Base-by-base conservation (phyloP, 2,888 invertebrate genomes). In the Tetrapedia diversipes region DNA sequence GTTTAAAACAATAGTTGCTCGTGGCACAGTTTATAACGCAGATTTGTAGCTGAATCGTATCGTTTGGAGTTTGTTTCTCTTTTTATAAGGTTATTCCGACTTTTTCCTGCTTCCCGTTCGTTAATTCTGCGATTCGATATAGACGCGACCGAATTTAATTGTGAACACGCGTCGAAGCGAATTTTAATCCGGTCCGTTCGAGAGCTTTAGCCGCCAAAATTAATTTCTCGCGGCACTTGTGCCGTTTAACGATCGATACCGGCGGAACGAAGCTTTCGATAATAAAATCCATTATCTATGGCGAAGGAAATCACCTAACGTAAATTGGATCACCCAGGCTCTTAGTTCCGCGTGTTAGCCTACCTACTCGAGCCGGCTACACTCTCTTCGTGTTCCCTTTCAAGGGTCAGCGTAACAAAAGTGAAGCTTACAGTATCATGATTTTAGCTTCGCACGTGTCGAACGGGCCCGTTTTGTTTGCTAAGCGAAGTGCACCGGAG, bases 361-460 rank as follows among this genome's bases (percentile, higher is more conserved):
- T 41, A 64, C 27, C 54, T 56, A 83, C 85, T 85, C 78, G 79
- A 84, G 79, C 47, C 73, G 74, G 77, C 70, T 84, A 84, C 83
- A 80, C 86, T 87, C 43, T 19, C 37, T 24, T n/a, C n/a, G n/a
- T n/a, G n/a, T n/a, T n/a, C 6, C n/a, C 14, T 11, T 70, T 61
- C 78, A 69, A 72, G 78, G 86, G 77, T 82, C 73, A 70, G 54
- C 71, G 77, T 69, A 87, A 89, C 89, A 89, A 90, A 87, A 87
- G 86, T 82, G 77, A 81, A 83, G 85, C 85, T 85, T 87, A 88
- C 86, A 83, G 88, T 90, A 91, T 91, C 90, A 90, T 90, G 91
- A 91, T 91, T 90, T 91, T 89, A 90, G 88, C 86, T 85, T 87
- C 80, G 90, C 91, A 91, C 91, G 91, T 91, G 91, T 84, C 88